A percentile compares a stretch with the other conserved stretches of the same genome.
phyloP scores from a whole-genome alignment of 2,113 vertebrate genomes.

The Corydoras sp. region DNA sequence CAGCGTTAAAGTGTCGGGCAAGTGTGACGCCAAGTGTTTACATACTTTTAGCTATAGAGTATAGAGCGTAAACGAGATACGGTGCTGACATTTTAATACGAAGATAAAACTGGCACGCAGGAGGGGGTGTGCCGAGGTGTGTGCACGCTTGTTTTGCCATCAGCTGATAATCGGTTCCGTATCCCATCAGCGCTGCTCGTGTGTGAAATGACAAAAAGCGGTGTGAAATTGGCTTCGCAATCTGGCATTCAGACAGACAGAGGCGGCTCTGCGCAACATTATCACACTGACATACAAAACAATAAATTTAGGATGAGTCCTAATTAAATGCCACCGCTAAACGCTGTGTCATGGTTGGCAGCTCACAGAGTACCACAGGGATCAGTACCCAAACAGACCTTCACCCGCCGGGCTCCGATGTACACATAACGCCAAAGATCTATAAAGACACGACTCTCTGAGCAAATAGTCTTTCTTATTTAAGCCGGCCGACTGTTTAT shows the following conservation, averaged over 20 bases:
- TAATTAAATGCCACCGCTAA: constrained; percentile 16
- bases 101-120: constrained; percentile 20
- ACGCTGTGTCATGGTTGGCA: not conserved
- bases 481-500: no score
- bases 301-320: not conserved
- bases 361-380: not conserved
- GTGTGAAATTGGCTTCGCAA: constrained; percentile 16
- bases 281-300: constrained; percentile 14
- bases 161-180: constrained; percentile 3
- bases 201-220: constrained; percentile 15
- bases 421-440: no score
- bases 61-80: not conserved
- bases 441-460: no score
- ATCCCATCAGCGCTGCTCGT: constrained; percentile 12
- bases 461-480: no score
- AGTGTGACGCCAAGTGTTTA: no score
- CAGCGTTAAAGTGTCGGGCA: no score
- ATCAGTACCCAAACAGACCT: not conserved
- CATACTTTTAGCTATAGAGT: no score
- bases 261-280: not conserved
- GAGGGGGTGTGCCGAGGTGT: not conserved
- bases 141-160: not conserved
- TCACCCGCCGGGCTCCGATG: no score
- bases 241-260: constrained; percentile 31
- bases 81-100: constrained; percentile 27